phyloP scores from a whole-genome alignment of 1,140 invertebrate species.

The Calephelis nemesis region DNA sequence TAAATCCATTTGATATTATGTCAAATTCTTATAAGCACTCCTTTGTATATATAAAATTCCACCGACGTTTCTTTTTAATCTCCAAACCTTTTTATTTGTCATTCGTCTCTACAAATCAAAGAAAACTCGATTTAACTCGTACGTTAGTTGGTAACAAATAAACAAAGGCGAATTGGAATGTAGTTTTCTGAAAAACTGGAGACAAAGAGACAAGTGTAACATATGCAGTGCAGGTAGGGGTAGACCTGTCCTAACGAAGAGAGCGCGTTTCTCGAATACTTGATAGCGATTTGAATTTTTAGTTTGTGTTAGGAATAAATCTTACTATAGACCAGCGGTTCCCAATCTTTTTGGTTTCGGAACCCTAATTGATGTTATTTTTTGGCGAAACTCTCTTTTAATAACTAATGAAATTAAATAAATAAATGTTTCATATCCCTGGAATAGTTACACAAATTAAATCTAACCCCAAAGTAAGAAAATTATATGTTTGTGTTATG shows the following conservation, averaged over 20 bases:
- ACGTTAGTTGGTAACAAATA: conserved; percentile 70
- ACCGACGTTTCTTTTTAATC: not conserved
- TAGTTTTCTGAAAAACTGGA: conserved; percentile 60
- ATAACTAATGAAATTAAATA: no score
- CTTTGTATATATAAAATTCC: no score
- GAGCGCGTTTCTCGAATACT: conserved; percentile 58
- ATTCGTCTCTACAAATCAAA: conserved; percentile 62
- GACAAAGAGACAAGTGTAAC: conserved; percentile 52
- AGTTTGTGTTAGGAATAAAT: conserved; percentile 40
- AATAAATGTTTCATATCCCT: no score
- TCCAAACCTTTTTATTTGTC: conserved; percentile 41
- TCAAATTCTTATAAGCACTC: no score
- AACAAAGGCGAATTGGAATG: conserved; percentile 62
- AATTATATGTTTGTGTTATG: no score
- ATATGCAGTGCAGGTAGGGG: conserved; percentile 73
- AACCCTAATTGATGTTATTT: no score
- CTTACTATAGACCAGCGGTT: not conserved
- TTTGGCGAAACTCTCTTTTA: not conserved
- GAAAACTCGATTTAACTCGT: conserved; percentile 71
- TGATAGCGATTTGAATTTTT: conserved; percentile 58
- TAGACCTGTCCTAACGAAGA: conserved; percentile 61
- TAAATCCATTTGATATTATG: no score
- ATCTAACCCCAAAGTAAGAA: no score
- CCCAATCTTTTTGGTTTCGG: no score
- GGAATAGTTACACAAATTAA: no score